Percentiles rank a stretch among this genome's conserved stretches.
These are phyloP conservation scores for Caenorhabditis sp. DNA, from an alignment of 2,888 invertebrate species.

Conservation along the genomic window DNA sequence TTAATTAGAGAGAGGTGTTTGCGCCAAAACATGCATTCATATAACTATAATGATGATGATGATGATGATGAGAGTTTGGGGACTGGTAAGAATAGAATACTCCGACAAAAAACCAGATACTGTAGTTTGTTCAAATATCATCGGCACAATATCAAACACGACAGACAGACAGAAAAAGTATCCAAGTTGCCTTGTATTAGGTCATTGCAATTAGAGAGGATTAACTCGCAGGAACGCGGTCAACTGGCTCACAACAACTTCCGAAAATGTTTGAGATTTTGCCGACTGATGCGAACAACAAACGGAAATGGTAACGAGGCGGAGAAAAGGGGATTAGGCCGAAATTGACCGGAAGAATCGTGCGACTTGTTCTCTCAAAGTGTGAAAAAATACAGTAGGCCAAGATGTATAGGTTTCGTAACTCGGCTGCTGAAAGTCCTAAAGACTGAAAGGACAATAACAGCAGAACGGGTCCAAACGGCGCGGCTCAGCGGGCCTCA, in stretches of 20 bases:
- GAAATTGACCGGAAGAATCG: neutral
- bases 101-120: too few relatives aligned
- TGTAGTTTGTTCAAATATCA: too few relatives aligned
- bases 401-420: too few relatives aligned
- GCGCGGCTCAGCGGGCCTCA: too few relatives aligned
- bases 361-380: neutral
- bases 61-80: too few relatives aligned
- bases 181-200: neutral
- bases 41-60: neutral
- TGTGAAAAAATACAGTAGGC: neutral
- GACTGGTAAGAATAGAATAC: too few relatives aligned
- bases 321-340: neutral
- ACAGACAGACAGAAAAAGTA: too few relatives aligned
- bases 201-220: neutral
- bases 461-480: too few relatives aligned
- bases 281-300: neutral
- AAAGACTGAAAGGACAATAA: too few relatives aligned
- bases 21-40: neutral
- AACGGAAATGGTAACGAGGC: neutral
- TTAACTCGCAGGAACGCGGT: neutral
- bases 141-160: neutral
- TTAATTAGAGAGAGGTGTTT: neutral
- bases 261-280: neutral
- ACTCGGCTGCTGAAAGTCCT: too few relatives aligned
- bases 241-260: neutral